Conservation (phyloP, 2,888 invertebrate species). For the Autographa pulchrina region DNA sequence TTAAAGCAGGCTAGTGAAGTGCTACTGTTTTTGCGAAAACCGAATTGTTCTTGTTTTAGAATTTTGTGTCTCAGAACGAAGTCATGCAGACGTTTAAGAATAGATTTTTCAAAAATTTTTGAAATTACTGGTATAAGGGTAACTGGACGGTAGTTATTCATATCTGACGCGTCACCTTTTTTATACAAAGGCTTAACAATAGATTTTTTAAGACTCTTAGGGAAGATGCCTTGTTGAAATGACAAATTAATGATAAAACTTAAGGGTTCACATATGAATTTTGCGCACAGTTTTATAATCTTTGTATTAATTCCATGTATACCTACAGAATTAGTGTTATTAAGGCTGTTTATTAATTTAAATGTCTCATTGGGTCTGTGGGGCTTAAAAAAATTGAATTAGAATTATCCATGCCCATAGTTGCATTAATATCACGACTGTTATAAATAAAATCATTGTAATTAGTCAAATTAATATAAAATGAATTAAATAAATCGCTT, state of each 20-base stretch:
- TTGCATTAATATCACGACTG: not conserved
- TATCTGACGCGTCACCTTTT: too few relatives aligned
- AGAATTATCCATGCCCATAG: not conserved
- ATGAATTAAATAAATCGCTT: not conserved
- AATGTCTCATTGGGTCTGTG: not conserved
- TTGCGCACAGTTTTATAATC: not conserved
- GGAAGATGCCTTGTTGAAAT: not conserved
- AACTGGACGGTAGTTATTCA: conserved; percentile 3
- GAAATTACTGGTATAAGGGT: not conserved
- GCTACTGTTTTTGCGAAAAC: not conserved
- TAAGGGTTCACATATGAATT: not conserved
- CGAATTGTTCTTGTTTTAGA: conserved; percentile 1
- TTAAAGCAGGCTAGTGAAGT: not conserved
- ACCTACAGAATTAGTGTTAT: conserved; percentile 3
- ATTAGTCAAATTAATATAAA: conserved; percentile 6
- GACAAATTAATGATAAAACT: not conserved
- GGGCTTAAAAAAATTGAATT: conserved; percentile 6
- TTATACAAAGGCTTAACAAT: too few relatives aligned
- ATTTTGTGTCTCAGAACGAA: not conserved
- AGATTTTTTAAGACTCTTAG: not conserved
- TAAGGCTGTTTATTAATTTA: not conserved
- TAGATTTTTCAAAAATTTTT: conserved; percentile 5
- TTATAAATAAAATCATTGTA: not conserved
- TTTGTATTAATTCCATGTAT: not conserved
- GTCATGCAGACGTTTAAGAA: not conserved